These are phyloP conservation scores for Pegoplata infirma DNA, from an alignment of 2,888 invertebrate species.

Conservation along the genomic window DNA sequence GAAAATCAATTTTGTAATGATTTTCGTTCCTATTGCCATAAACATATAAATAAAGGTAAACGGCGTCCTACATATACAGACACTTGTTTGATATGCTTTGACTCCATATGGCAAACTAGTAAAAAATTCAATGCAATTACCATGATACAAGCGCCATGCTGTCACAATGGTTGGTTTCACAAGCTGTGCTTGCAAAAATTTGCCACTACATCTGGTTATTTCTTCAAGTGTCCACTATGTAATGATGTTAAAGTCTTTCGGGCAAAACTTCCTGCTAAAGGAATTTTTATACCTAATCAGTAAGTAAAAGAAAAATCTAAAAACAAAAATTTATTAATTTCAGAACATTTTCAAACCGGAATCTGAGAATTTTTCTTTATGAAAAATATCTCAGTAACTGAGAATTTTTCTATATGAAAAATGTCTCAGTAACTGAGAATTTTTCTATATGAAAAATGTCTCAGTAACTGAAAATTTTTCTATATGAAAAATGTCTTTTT, in stretches of 20 bases:
- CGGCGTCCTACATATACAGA: conserved; percentile 55
- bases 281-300: conserved; percentile 90
- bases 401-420: neutral
- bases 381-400: too few species aligned
- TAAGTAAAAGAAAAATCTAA: conserved; percentile 76
- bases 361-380: neutral
- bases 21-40: conserved; percentile 79
- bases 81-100: conserved; percentile 85
- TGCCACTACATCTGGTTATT: conserved; percentile 88
- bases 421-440: too few species aligned
- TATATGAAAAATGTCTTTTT: too few species aligned
- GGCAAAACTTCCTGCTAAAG: conserved; percentile 77
- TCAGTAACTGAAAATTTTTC: too few species aligned
- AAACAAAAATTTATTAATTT: neutral
- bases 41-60: conserved; percentile 57
- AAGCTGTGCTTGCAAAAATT: conserved; percentile 84
- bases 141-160: conserved; percentile 87
- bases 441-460: too few species aligned
- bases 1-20: conserved; percentile 83
- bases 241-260: conserved; percentile 84
- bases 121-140: conserved; percentile 75
- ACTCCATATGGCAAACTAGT: conserved; percentile 70
- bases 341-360: neutral
- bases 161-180: conserved; percentile 88
- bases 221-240: conserved; percentile 90